Evolutionary conservation across 2,888 invertebrate species (phyloP), one percentile per base, ranked within the genome.

Genomic region (Tetanocera ferruginea): DNA sequence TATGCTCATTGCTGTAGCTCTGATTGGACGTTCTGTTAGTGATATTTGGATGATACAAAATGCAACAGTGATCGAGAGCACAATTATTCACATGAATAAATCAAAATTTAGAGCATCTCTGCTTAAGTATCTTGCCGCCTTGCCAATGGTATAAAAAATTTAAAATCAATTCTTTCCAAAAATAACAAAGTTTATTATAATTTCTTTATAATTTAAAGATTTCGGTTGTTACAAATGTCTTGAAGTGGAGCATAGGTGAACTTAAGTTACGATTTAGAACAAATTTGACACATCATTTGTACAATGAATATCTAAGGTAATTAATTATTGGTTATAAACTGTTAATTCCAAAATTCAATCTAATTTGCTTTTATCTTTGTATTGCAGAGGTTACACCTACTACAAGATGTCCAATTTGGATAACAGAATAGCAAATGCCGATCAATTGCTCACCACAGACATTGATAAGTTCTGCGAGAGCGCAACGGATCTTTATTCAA

Each of bases 21-120:
- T 99, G 60, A 92, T 98, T 28, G 94, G 96, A 2, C 92, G 98
- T 83, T 98, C 99, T 0, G 92, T 97, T 83, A 98, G 98, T 87
- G 99, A 99, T 90, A 92, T 99, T 74, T 99, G 98, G 98, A 94
- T 99, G 91, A 99, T 99, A 83, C 95, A 96, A 86, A 97, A 96
- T 88, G 96, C 96, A 14, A 99, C 99, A 2, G 92, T 95, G 76
- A 94, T 99, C 84, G 99, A 99, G 92, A 96, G 98, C 88, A 94
- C 98, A 5, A 98, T 99, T 81, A 97, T 99, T 84, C 94, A 96
- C 82, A 95, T 96, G 93, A 93, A 98, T 89, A 92, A 92, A 80
- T 88, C 91, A 8, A 91, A 94, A 79, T 99, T 99, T 90, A 93
- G 92, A 87, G 91, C 91, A 81, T 92, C 95, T 74, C 91, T 98